Evolutionary conservation across 2,888 invertebrate genomes (phyloP), one percentile per base, ranked within the genome.

Genomic region (Trichopoda pennipes): DNA sequence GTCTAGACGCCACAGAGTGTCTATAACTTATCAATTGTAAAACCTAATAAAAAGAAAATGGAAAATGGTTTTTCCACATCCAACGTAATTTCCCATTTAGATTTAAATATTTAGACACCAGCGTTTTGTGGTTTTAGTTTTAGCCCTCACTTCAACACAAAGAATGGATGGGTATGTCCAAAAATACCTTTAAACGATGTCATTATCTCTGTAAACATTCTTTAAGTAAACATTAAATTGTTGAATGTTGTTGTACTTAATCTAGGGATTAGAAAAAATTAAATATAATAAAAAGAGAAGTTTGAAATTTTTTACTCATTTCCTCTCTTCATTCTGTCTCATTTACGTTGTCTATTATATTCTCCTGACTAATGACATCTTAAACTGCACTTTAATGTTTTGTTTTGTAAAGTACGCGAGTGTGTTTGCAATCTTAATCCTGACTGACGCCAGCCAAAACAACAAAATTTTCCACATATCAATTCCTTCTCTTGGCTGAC

Each of bases 111-210:
- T 21, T 44, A 23, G 56, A 19, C 7, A 63, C 14, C 6, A 32
- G 1, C 56, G 16, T n/a, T 61, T 70, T 79, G 75, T 58, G 82
- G 75, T 79, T 79, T 82, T 66, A 19, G 38, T 53, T 63, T 28
- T 51, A 85, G 86, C 69, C 87, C 86, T 85, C 82, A 81, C 83
- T 81, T 80, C 61, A 80, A 69, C 61, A 64, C 86, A 87, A 4
- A 77, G 85, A 87, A 87, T 88, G 89, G 88, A 87, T 88, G 89
- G 88, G 90, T 89, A 89, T 88, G 89, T 88, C 89, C 88, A 87
- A 85, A 85, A 85, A 85, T n/a, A 86, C 82, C 88, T 87, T 89
- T 90, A 89, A 89, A 88, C 87, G 89, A 87, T 88, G 88, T 80
- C 85, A 87, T 90, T 89, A 89, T 89, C 89, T 89, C 85, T 84